Base-by-base conservation (phyloP, 2,113 vertebrate genomes). In the Ciconia stormi region DNA sequence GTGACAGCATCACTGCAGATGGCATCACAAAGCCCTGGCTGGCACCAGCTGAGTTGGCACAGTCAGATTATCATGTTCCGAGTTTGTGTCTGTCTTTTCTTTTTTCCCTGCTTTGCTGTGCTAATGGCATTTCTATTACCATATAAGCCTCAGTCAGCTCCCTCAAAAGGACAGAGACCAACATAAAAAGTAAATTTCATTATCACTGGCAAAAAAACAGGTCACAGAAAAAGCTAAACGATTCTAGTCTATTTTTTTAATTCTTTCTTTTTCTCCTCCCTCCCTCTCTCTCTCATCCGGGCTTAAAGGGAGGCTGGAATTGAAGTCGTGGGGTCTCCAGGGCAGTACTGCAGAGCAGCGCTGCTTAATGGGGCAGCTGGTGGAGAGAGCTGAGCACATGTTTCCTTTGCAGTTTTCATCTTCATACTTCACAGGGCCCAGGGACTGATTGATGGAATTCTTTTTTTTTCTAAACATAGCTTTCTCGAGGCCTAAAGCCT, bases 371-470 rank as follows among this genome's bases (percentile, higher is more conserved):
- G 95, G 96, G 87, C 95, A 98, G 97, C 97, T 98, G 97, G 95
- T 95, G 87, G 73, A 95, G 94, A 90, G 61, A 95, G 74, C 84
- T 0, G 23, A 91, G 94, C 94, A 95, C 94, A 90, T 95, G 95
- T 94, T 97, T 96, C 93, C 87, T 96, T 97, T 89, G 87, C 90
- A 96, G 96, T 95, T 95, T 97, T 98, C 94, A 94, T 97, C 95
- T 96, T 95, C 95, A 58, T 95, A 93, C 97, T 96, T 98, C 95
- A 90, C 96, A 98, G 89, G 94, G 26, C 94, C 74, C 69, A 76
- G 63, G 85, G 84, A 95, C 97, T 97, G 97, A 97, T 97, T 96
- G 97, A 98, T 97, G 97, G 98, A 97, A 96, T 98, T 97, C 76
- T 95, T 95, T 96, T 87, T 94, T 92, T 89, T 93, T 89, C 87